These are phyloP conservation scores for Triplophysa siluroides DNA, from an alignment of 2,113 vertebrate species.

Conservation along the genomic window DNA sequence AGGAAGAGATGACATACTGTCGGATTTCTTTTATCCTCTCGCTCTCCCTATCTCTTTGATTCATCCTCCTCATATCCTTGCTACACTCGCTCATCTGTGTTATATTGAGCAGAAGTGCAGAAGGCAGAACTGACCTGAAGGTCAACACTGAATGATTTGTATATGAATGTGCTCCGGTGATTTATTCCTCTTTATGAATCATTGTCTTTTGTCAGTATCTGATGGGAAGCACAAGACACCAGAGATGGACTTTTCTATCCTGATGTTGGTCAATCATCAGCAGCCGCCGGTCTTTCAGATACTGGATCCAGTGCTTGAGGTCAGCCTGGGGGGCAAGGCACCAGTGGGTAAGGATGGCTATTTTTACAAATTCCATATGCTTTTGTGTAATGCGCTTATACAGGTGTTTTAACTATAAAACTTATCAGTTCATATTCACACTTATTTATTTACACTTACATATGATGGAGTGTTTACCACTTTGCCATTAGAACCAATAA, in stretches of 20 bases:
- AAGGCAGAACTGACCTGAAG: conserved; percentile 9
- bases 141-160: background rate
- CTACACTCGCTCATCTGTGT: conserved; percentile 24
- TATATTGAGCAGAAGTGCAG: conserved; percentile 18
- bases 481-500: too few relatives aligned
- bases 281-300: conserved; percentile 85
- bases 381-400: too few relatives aligned
- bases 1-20: background rate
- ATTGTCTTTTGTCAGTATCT: conserved; percentile 76
- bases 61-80: background rate
- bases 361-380: background rate
- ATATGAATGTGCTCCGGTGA: conserved; percentile 9
- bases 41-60: background rate
- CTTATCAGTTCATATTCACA: too few relatives aligned
- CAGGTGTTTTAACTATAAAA: too few relatives aligned
- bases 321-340: conserved; percentile 82
- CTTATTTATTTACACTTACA: too few relatives aligned
- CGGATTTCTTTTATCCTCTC: background rate
- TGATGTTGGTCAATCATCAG: conserved; percentile 79
- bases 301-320: conserved; percentile 82
- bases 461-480: too few relatives aligned
- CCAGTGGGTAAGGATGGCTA: conserved; percentile 78
- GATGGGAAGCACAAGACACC: conserved; percentile 85
- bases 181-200: conserved; percentile 24
- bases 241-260: conserved; percentile 86